phyloP scores from a whole-genome alignment of 2,797 vertebrate genomes.

The Adelosebastes latens region DNA sequence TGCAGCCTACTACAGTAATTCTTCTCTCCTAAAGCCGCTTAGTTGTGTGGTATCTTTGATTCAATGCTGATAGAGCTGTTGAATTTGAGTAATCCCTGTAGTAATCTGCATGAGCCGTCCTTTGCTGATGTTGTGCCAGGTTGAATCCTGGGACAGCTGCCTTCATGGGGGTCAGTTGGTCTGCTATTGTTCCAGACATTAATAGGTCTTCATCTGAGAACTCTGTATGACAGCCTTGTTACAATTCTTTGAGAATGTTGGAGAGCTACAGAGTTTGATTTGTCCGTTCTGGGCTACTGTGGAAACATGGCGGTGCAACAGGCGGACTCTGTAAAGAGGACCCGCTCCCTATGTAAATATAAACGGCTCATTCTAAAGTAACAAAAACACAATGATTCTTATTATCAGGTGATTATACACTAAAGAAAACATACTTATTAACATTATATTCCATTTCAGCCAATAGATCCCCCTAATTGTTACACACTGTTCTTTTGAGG shows the following conservation, averaged over 20 bases:
- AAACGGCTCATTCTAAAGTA: too few species aligned
- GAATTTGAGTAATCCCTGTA: constrained; percentile 69
- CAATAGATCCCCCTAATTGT: too few species aligned
- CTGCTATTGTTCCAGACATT: neutral
- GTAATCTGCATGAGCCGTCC: constrained; percentile 72
- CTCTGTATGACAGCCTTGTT: neutral
- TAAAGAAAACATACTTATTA: too few species aligned
- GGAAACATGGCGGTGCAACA: neutral
- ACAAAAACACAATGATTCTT: too few species aligned
- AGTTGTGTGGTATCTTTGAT: constrained; percentile 65
- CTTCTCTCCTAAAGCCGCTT: constrained; percentile 68
- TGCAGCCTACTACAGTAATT: constrained; percentile 36
- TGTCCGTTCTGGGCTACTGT: neutral
- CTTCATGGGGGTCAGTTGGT: constrained; percentile 23
- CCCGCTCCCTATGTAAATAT: too few species aligned
- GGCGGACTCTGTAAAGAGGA: too few species aligned
- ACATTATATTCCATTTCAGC: too few species aligned
- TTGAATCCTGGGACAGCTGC: constrained; percentile 43
- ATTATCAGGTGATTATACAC: too few species aligned
- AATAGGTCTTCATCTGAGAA: neutral
- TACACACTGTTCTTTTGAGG: too few species aligned
- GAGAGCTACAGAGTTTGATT: neutral
- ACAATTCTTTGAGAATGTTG: neutral
- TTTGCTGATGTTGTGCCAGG: constrained; percentile 59
- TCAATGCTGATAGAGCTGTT: constrained; percentile 71